These are phyloP conservation scores for Epinotia ramella DNA, from an alignment of 2,888 invertebrate genomes.

Conservation along the genomic window DNA sequence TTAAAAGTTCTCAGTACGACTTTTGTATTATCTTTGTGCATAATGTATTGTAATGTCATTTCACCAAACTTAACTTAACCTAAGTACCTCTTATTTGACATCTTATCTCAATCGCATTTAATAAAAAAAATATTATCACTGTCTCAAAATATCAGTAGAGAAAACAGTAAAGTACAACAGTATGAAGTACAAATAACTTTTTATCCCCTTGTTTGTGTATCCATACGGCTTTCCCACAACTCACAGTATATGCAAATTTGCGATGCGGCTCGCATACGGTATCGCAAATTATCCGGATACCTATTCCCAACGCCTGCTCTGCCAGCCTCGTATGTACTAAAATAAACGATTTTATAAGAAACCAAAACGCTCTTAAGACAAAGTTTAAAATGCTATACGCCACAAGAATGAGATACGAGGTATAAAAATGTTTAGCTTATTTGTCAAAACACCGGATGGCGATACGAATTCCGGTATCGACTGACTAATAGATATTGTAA, in stretches of 20 bases:
- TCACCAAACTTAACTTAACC: no score
- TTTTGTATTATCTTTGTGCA: no score
- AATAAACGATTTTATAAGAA: neutral
- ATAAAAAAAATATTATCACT: neutral
- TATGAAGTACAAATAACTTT: conserved; percentile 11
- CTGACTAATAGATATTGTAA: conserved; percentile 35
- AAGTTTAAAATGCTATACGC: neutral
- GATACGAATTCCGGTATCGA: conserved; percentile 37
- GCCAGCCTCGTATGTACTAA: neutral
- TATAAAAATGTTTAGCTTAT: conserved; percentile 5
- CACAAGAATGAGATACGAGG: neutral
- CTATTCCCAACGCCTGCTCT: conserved; percentile 21
- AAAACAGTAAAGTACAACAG: conserved; percentile 1
- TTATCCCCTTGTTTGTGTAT: conserved; percentile 32
- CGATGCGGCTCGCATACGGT: conserved; percentile 38
- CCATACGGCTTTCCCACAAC: conserved; percentile 33
- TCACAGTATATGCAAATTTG: conserved; percentile 42
- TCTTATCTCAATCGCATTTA: neutral
- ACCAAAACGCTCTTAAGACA: neutral
- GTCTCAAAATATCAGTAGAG: conserved; percentile 2
- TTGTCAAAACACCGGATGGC: conserved; percentile 39
- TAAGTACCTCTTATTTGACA: no score
- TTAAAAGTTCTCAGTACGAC: no score
- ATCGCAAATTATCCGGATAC: conserved; percentile 39
- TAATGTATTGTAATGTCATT: no score